Conservation (phyloP, 1,140 invertebrate genomes). For the Glomeris maerens region DNA sequence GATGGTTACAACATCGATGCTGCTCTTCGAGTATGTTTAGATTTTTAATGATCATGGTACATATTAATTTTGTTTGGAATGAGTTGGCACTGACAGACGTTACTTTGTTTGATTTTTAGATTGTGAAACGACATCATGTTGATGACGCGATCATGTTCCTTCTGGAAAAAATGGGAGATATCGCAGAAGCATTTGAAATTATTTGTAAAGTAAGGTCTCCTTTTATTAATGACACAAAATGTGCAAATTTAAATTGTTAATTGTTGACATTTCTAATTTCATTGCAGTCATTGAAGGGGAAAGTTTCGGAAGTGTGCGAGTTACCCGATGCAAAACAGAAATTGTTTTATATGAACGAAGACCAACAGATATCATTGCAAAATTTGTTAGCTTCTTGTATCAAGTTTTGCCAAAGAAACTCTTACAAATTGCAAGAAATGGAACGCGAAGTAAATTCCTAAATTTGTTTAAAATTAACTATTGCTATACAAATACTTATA, state of each 20-base stretch:
- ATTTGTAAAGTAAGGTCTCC: slow-evolving; percentile 24
- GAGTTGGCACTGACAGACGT: too few species aligned
- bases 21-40: slow-evolving; percentile 20
- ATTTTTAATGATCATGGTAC: background rate
- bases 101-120: slow-evolving; percentile 17
- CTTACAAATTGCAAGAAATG: slow-evolving; percentile 33
- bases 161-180: slow-evolving; percentile 39
- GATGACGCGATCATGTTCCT: slow-evolving; percentile 38
- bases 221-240: slow-evolving; percentile 19
- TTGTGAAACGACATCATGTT: slow-evolving; percentile 30
- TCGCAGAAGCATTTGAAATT: slow-evolving; percentile 36
- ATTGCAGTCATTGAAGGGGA: too few species aligned
- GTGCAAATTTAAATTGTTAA: slow-evolving; percentile 16
- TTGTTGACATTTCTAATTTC: slow-evolving; percentile 4
- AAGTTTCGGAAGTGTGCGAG: too few species aligned
- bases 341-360: slow-evolving; percentile 2
- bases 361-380: slow-evolving; percentile 12
- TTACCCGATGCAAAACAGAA: too few species aligned
- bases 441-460: slow-evolving; percentile 28
- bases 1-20: slow-evolving; percentile 35
- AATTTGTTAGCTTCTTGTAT: slow-evolving; percentile 19
- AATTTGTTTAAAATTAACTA: background rate
- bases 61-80: background rate
- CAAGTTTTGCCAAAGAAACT: slow-evolving; percentile 37
- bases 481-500: background rate